These are phyloP conservation scores for Lepidocolaptes lacrymiger DNA, from an alignment of 2,797 vertebrate genomes.

Conservation along the genomic window DNA sequence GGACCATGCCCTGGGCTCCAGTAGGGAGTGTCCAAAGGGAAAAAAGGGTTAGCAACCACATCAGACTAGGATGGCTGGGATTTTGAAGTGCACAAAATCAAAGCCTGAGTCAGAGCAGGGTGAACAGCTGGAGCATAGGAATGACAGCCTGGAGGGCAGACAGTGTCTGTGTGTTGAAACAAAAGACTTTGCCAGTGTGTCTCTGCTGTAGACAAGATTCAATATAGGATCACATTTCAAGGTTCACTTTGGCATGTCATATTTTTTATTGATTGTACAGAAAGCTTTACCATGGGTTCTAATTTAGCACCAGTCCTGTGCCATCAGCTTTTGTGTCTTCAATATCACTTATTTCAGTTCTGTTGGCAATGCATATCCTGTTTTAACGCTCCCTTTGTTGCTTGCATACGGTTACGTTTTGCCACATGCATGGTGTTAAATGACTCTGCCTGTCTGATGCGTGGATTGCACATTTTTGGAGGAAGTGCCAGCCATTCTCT, in stretches of 20 bases:
- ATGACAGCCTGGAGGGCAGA: background rate
- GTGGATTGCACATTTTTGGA: background rate
- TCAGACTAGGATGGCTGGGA: background rate
- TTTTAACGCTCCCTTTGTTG: conserved; percentile 35
- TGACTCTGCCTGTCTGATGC: background rate
- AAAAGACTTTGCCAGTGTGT: background rate
- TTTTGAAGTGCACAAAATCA: background rate
- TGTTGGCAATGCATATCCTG: background rate
- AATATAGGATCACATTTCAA: background rate
- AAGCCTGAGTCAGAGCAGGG: background rate
- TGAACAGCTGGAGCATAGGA: background rate
- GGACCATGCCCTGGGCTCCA: background rate
- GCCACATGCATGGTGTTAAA: background rate
- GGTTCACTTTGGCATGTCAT: background rate
- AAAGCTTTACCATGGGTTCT: background rate
- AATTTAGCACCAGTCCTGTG: background rate
- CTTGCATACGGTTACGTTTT: conserved; percentile 3
- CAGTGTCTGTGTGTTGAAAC: background rate
- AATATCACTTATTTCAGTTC: background rate
- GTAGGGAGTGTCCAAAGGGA: background rate
- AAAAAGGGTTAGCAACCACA: background rate
- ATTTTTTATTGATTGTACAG: background rate
- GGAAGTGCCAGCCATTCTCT: background rate
- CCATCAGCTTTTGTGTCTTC: background rate
- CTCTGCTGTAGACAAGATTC: background rate